A percentile compares a stretch with the other conserved stretches of the same genome.
Conservation (phyloP, 2,797 vertebrate genomes). For the Perdix hodgsoniae region DNA sequence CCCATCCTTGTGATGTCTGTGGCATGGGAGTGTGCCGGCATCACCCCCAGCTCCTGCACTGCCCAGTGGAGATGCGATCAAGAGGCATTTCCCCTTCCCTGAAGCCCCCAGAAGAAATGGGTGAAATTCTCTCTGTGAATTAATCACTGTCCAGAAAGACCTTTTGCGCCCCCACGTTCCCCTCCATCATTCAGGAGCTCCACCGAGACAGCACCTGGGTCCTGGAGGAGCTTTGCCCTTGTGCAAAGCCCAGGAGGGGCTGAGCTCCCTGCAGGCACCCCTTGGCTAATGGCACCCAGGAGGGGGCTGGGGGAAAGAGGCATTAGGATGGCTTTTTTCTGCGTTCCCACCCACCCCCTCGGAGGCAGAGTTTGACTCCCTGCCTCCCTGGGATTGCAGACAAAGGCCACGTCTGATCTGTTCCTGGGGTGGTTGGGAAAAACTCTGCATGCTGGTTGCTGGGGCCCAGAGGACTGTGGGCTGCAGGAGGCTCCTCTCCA, state of each 20-base stretch:
- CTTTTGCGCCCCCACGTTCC: background rate
- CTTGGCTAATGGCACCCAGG: background rate
- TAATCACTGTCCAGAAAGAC: background rate
- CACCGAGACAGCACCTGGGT: background rate
- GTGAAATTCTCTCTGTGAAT: background rate
- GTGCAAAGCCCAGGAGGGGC: fast-evolving
- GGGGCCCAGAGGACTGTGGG: too few species aligned
- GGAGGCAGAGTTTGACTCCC: background rate
- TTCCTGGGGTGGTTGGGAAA: fast-evolving
- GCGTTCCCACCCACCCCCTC: background rate
- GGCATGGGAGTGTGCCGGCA: fast-evolving
- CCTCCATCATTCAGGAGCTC: background rate
- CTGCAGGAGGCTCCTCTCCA: too few species aligned
- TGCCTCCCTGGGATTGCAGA: fast-evolving
- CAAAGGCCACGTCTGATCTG: background rate
- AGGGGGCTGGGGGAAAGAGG: background rate
- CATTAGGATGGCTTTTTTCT: background rate
- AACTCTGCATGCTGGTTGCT: too few species aligned
- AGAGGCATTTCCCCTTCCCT: background rate
- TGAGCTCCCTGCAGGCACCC: background rate
- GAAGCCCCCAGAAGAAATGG: background rate
- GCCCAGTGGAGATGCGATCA: background rate
- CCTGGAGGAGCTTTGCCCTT: background rate
- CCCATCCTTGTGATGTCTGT: background rate
- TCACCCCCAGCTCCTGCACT: background rate